phyloP scores from a whole-genome alignment of 2,113 vertebrate genomes.

The Myocastor coypus region DNA sequence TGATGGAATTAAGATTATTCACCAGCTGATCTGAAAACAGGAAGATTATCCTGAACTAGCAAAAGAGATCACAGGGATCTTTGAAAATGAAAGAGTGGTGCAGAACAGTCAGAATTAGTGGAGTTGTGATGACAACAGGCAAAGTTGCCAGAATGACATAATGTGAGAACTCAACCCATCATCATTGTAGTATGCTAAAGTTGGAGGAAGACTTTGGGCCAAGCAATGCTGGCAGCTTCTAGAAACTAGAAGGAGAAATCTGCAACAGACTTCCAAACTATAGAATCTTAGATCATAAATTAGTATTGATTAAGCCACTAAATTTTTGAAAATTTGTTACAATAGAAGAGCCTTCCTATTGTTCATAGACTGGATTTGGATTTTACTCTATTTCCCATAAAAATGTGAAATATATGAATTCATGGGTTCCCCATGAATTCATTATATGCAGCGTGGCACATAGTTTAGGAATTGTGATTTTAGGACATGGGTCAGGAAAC shows the following conservation, averaged over 20 bases:
- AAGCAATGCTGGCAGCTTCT: slow-evolving; percentile 46
- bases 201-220: slow-evolving; percentile 13
- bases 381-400: slow-evolving; percentile 30
- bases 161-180: slow-evolving; percentile 6
- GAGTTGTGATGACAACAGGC: background rate
- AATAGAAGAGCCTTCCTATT: slow-evolving; percentile 14
- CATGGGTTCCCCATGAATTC: background rate
- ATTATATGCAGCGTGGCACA: slow-evolving; percentile 1
- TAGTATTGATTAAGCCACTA: slow-evolving; percentile 22
- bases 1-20: slow-evolving; percentile 47
- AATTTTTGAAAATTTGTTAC: slow-evolving; percentile 1
- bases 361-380: background rate
- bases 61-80: background rate
- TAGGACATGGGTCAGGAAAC: background rate
- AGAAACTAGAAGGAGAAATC: slow-evolving; percentile 16
- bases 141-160: background rate
- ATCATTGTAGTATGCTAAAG: slow-evolving; percentile 3
- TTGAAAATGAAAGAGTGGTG: slow-evolving; percentile 25
- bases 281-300: slow-evolving; percentile 7
- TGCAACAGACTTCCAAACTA: background rate
- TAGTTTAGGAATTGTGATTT: slow-evolving; percentile 41
- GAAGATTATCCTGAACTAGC: slow-evolving; percentile 8
- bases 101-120: slow-evolving; percentile 43
- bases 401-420: slow-evolving; percentile 38
- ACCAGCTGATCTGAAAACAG: background rate